Evolutionary conservation across 2,113 vertebrate genomes (phyloP).

Genomic region (Salminus brasiliensis): DNA sequence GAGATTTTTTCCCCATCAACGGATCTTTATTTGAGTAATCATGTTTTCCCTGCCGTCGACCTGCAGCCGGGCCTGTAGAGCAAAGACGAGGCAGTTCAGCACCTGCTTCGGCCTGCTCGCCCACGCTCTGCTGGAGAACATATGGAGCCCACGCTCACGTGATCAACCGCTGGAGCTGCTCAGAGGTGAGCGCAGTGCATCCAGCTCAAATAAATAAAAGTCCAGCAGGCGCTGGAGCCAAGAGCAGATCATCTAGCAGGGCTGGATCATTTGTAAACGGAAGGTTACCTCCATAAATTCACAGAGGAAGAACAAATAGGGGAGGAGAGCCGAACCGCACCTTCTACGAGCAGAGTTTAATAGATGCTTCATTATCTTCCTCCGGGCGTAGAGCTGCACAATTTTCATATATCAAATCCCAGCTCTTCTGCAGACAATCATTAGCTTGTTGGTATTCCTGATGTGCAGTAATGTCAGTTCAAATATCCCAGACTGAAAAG

Average conservation of each 20-base stretch:
- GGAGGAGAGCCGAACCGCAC: not conserved
- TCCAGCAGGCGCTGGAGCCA: not conserved
- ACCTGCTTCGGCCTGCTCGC: constrained; percentile 36
- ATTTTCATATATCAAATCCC: not conserved
- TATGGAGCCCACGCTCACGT: constrained; percentile 16
- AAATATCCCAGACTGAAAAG: not conserved
- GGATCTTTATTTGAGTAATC: constrained; percentile 51
- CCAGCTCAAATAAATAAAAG: constrained; percentile 24
- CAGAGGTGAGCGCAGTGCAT: not conserved
- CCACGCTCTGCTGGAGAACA: constrained; percentile 15
- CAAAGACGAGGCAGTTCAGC: constrained; percentile 19
- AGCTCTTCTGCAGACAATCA: constrained; percentile 7
- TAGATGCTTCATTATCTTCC: not conserved
- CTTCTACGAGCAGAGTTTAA: not conserved
- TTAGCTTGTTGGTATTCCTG: constrained; percentile 34
- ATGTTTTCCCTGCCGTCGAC: constrained; percentile 44
- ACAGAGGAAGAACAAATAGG: constrained; percentile 20
- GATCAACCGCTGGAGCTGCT: constrained; percentile 36
- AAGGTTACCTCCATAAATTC: constrained; percentile 20
- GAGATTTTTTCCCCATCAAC: constrained; percentile 24
- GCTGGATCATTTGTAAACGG: constrained; percentile 12
- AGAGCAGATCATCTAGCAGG: not conserved
- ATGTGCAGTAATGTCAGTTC: constrained; percentile 11
- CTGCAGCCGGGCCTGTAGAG: constrained; percentile 19
- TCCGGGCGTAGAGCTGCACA: not conserved